Evolutionary conservation across 2,113 vertebrate species (phyloP).

Genomic region (Melanerpes aurifrons): DNA sequence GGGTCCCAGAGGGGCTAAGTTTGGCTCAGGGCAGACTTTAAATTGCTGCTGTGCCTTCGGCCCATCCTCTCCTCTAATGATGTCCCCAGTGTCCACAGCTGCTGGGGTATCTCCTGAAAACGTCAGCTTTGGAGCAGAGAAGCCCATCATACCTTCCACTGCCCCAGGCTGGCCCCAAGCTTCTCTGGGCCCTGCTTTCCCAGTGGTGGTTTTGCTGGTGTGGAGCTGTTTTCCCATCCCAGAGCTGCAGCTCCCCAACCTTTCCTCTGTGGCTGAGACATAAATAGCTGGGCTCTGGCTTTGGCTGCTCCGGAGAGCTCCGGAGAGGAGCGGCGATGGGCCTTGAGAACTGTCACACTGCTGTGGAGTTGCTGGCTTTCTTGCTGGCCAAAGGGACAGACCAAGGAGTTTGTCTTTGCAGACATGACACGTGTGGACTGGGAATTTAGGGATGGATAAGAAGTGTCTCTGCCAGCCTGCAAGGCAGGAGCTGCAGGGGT

Average conservation of each 20-base stretch:
- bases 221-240: background rate
- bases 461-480: background rate
- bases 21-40: background rate
- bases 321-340: background rate
- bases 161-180: background rate
- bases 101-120: background rate
- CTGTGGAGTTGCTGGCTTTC: background rate
- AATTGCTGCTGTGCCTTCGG: background rate
- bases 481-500: background rate
- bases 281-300: background rate
- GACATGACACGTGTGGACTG: background rate
- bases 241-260: background rate
- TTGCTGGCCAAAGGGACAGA: background rate
- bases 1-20: background rate
- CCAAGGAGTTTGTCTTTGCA: background rate
- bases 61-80: background rate
- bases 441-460: background rate
- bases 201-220: accelerated
- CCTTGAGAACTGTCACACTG: accelerated
- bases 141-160: accelerated
- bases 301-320: background rate
- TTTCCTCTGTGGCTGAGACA: background rate
- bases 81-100: background rate
- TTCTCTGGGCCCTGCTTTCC: background rate
- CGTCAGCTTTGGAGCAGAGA: background rate